A percentile compares a stretch with the other conserved stretches of the same genome.
phyloP scores from a whole-genome alignment of 1,140 invertebrate genomes.

The Tribolium madens region DNA sequence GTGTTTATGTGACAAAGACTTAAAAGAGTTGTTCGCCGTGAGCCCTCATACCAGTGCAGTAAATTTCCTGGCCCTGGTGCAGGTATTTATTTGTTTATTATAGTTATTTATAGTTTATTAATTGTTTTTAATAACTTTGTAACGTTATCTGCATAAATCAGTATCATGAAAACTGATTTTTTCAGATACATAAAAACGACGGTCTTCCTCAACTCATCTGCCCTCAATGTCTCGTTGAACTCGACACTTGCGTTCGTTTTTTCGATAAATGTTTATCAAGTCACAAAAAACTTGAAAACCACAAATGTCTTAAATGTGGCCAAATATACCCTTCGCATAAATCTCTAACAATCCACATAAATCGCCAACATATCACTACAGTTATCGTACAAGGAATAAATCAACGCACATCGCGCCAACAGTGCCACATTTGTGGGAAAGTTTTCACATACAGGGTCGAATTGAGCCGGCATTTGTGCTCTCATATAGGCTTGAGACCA shows the following conservation, averaged over 20 bases:
- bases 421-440: slow-evolving; percentile 44
- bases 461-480: slow-evolving; percentile 14
- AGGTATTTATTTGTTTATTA: slow-evolving; percentile 1
- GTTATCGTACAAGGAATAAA: background rate
- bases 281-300: background rate
- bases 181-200: slow-evolving; percentile 31
- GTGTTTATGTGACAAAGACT: slow-evolving; percentile 11
- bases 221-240: background rate
- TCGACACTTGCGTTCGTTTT: slow-evolving; percentile 27
- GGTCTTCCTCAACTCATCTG: slow-evolving; percentile 42
- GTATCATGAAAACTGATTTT: background rate
- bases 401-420: slow-evolving; percentile 10
- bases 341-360: background rate
- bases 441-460: slow-evolving; percentile 8
- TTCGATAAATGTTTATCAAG: slow-evolving; percentile 26
- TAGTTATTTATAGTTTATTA: background rate
- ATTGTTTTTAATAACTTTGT: no score
- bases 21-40: background rate
- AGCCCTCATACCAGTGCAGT: background rate
- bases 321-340: background rate
- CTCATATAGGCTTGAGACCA: slow-evolving; percentile 1
- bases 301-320: background rate
- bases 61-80: background rate
- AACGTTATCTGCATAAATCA: no score
- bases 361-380: background rate